These are phyloP conservation scores for Acleris emargana DNA, from an alignment of 2,888 invertebrate species.

Conservation along the genomic window DNA sequence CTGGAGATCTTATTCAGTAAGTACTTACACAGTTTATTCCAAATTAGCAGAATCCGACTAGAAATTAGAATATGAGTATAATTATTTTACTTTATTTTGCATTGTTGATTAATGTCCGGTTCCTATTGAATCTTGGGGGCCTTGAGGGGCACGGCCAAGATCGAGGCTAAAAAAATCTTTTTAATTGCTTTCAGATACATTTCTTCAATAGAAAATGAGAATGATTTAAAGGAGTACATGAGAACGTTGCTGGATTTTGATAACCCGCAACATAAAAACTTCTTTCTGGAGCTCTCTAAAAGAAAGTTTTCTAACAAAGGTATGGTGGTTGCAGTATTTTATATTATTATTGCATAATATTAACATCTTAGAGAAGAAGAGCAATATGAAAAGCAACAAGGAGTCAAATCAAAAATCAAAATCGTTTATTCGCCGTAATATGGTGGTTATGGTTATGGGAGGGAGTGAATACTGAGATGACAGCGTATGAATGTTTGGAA, in stretches of 20 bases:
- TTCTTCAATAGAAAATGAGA: conserved; percentile 86
- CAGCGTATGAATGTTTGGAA: too few species aligned
- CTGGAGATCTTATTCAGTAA: conserved; percentile 87
- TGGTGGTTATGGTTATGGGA: too few species aligned
- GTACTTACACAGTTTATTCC: conserved; percentile 43
- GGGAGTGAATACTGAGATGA: too few species aligned
- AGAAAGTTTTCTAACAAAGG: conserved; percentile 75
- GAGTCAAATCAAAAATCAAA: too few species aligned
- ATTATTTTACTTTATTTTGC: neutral
- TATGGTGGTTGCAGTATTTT: conserved; percentile 37
- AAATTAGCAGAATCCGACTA: neutral
- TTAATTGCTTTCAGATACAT: conserved; percentile 85
- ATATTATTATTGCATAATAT: too few species aligned
- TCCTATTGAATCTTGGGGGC: neutral
- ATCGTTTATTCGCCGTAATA: too few species aligned
- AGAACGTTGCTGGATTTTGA: conserved; percentile 88
- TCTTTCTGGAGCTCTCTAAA: conserved; percentile 85
- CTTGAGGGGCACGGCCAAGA: too few species aligned
- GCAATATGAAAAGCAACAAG: too few species aligned
- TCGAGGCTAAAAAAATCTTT: too few species aligned
- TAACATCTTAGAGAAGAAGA: too few species aligned
- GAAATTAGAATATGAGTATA: neutral
- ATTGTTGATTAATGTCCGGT: too few species aligned
- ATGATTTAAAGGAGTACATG: conserved; percentile 91
- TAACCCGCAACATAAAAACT: conserved; percentile 86